Evolutionary conservation across 2,113 vertebrate species (phyloP).

Genomic region (Clinocottus analis): DNA sequence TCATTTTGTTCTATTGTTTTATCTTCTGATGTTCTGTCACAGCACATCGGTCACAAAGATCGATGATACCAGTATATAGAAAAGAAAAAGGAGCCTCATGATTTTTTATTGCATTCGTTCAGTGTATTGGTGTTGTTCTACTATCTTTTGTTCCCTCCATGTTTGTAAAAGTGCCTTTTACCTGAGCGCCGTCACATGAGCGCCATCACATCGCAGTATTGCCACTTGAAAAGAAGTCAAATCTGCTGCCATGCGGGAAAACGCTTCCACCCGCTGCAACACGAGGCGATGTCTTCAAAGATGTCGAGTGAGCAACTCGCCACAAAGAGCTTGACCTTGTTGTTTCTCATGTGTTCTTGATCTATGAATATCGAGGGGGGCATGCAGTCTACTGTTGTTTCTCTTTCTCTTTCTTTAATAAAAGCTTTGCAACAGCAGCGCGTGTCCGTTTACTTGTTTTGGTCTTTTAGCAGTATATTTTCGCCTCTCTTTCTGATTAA

Average conservation of each 20-base stretch:
- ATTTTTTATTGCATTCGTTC: conserved; percentile 11
- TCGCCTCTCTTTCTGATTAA: neutral
- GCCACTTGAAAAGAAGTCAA: conserved; percentile 41
- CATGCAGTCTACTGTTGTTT: conserved; percentile 41
- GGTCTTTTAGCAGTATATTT: neutral
- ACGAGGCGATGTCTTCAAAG: neutral
- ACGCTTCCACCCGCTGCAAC: too few species aligned
- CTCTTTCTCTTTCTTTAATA: conserved; percentile 65
- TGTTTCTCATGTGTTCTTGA: conserved; percentile 39
- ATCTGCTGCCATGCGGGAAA: conserved; percentile 15
- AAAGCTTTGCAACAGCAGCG: conserved; percentile 71
- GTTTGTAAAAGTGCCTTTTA: conserved; percentile 68
- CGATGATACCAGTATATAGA: conserved; percentile 32
- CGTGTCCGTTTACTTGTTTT: conserved; percentile 10
- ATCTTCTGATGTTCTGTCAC: neutral
- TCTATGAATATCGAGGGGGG: conserved; percentile 25
- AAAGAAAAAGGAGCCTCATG: conserved; percentile 1
- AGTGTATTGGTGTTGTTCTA: conserved; percentile 32
- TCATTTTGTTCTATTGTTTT: neutral
- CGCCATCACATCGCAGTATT: conserved; percentile 38
- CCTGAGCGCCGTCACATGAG: too few species aligned
- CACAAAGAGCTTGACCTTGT: conserved; percentile 12
- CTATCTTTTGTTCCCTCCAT: conserved; percentile 19
- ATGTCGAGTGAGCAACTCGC: neutral
- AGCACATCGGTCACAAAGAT: conserved; percentile 7